These are phyloP conservation scores for Bolinopsis microptera DNA, from an alignment of 37 sponge, comb jelly and placozoan species.

Conservation along the genomic window DNA sequence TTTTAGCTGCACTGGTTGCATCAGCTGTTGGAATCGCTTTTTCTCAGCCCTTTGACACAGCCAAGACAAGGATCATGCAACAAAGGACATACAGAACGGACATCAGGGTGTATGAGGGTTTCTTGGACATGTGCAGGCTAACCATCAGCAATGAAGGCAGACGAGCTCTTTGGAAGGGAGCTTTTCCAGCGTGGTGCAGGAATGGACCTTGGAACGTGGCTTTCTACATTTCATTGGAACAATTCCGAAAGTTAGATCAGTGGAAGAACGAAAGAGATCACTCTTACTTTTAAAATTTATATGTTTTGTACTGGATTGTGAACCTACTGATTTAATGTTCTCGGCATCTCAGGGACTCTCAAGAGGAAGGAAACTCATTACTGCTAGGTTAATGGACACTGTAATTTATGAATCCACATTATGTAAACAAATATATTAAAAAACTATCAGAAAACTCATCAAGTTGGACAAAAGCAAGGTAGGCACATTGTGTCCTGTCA, in stretches of 20 bases:
- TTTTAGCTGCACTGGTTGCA: background rate
- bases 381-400: too few relatives aligned
- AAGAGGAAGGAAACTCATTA: too few relatives aligned
- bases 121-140: constrained; percentile 15
- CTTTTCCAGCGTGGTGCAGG: constrained; percentile 28
- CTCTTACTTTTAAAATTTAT: constrained; percentile 40
- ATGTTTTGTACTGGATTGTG: background rate
- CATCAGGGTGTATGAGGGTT: constrained; percentile 30
- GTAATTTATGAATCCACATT: too few relatives aligned
- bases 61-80: constrained; percentile 61
- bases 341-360: too few relatives aligned
- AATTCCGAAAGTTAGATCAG: constrained; percentile 26
- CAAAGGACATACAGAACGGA: constrained; percentile 1
- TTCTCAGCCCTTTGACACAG: constrained; percentile 55
- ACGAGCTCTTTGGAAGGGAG: constrained; percentile 44
- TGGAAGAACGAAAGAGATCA: background rate
- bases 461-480: too few relatives aligned
- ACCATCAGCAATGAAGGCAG: constrained; percentile 46
- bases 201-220: constrained; percentile 27
- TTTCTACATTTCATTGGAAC: constrained; percentile 18
- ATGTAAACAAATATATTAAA: too few relatives aligned
- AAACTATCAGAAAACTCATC: too few relatives aligned
- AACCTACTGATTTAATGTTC: too few relatives aligned
- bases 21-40: constrained; percentile 4
- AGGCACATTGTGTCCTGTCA: too few relatives aligned